A percentile compares a stretch with the other conserved stretches of the same genome.
Evolutionary conservation across 1,140 invertebrate species (phyloP).

Genomic region (Pseudobourletiella spinata): DNA sequence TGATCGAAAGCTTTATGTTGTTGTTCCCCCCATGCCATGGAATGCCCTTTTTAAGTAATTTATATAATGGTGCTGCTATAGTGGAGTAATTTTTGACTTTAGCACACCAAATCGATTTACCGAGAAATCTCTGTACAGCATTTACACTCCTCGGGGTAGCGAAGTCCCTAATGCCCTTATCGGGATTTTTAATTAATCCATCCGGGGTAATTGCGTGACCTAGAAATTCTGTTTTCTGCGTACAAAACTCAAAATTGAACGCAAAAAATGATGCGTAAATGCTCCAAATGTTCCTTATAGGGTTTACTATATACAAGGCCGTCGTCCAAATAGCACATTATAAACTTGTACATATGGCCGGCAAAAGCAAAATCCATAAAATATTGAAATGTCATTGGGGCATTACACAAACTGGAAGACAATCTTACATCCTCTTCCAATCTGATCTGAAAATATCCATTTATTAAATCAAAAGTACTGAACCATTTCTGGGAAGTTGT

Average conservation of each 20-base stretch:
- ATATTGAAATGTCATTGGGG: slow-evolving; percentile 40
- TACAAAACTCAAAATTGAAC: slow-evolving; percentile 41
- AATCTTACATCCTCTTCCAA: slow-evolving; percentile 37
- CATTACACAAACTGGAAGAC: slow-evolving; percentile 41
- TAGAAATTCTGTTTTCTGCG: slow-evolving; percentile 39
- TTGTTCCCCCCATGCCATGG: slow-evolving; percentile 3
- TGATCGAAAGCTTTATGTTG: slow-evolving; percentile 28
- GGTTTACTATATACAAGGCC: slow-evolving; percentile 41
- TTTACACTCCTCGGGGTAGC: slow-evolving; percentile 12
- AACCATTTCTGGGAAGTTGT: slow-evolving; percentile 8
- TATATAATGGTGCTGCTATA: slow-evolving; percentile 27
- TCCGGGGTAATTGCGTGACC: slow-evolving; percentile 38
- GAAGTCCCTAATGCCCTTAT: slow-evolving; percentile 38
- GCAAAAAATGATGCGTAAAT: slow-evolving; percentile 40
- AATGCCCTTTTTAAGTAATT: slow-evolving; percentile 11
- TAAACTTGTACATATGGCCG: slow-evolving; percentile 25
- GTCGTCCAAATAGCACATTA: slow-evolving; percentile 44
- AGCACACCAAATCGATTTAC: slow-evolving; percentile 35
- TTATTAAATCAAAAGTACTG: slow-evolving; percentile 7
- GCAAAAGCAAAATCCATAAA: slow-evolving; percentile 39
- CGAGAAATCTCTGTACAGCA: slow-evolving; percentile 37
- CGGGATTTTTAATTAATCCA: slow-evolving; percentile 39
- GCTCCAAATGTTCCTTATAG: slow-evolving; percentile 42
- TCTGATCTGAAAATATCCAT: slow-evolving; percentile 33
- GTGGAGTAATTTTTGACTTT: slow-evolving; percentile 28